These are phyloP conservation scores for Euschistus heros DNA, from an alignment of 1,140 invertebrate genomes.

Conservation along the genomic window DNA sequence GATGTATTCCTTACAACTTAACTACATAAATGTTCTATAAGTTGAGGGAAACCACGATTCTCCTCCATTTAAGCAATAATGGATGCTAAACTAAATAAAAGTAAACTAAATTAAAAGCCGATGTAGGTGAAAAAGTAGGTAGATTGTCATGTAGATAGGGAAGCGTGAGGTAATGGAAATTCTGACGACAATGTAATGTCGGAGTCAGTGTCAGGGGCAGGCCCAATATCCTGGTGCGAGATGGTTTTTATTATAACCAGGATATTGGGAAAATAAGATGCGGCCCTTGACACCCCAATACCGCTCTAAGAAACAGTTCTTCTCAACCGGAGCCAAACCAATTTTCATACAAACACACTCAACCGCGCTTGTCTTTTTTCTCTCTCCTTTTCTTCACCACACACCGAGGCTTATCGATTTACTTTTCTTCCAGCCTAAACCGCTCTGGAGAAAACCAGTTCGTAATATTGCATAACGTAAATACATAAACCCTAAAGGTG, in stretches of 20 bases:
- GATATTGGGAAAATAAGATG: slow-evolving; percentile 14
- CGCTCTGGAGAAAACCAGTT: too few species aligned
- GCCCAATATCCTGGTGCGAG: not conserved
- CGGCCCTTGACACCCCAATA: slow-evolving; percentile 5
- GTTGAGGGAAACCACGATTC: too few species aligned
- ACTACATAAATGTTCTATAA: too few species aligned
- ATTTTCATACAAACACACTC: slow-evolving; percentile 16
- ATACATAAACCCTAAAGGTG: too few species aligned
- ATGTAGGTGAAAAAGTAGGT: slow-evolving; percentile 4
- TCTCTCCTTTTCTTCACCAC: slow-evolving; percentile 10
- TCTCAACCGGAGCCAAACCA: slow-evolving; percentile 14
- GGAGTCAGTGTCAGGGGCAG: slow-evolving; percentile 12
- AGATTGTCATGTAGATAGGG: slow-evolving; percentile 14
- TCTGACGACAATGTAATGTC: slow-evolving; percentile 16
- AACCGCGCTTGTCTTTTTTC: not conserved
- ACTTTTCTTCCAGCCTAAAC: too few species aligned
- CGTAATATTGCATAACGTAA: too few species aligned
- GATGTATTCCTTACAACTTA: too few species aligned
- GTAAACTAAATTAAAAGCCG: too few species aligned
- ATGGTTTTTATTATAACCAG: slow-evolving; percentile 12
- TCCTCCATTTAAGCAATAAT: too few species aligned
- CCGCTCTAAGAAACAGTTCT: slow-evolving; percentile 8
- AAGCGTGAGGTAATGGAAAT: slow-evolving; percentile 13
- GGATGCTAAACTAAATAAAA: too few species aligned
- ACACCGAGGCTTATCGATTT: not conserved